These are phyloP conservation scores for Leucosticte australis DNA, from an alignment of 2,113 vertebrate species.

Conservation along the genomic window DNA sequence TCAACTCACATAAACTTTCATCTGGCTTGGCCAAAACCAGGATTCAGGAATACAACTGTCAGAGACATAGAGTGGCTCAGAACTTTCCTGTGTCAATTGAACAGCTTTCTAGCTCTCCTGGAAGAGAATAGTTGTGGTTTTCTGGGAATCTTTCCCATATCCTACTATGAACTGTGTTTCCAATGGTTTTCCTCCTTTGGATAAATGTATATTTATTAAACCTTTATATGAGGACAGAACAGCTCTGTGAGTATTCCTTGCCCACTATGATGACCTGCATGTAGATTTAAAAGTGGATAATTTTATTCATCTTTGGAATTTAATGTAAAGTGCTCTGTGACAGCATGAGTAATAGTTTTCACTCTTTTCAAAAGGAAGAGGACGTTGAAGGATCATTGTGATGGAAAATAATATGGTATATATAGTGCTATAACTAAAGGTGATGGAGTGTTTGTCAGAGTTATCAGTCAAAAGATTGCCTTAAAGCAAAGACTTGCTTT, in stretches of 20 bases:
- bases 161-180: neutral
- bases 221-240: neutral
- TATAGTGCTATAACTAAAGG: neutral
- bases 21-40: neutral
- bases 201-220: neutral
- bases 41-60: neutral
- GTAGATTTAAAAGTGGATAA: neutral
- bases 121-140: neutral
- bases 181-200: neutral
- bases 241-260: neutral
- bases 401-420: neutral
- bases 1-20: neutral
- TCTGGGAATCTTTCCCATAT: neutral
- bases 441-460: neutral
- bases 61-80: neutral
- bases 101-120: neutral
- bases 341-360: neutral
- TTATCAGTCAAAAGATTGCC: neutral
- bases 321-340: neutral
- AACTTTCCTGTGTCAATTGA: neutral
- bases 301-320: neutral
- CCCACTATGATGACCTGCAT: neutral
- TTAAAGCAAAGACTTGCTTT: conserved; percentile 6
- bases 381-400: neutral
- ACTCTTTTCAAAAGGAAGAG: neutral